Base-by-base conservation (phyloP, 2,797 vertebrate species). In the Sarcoramphus papa region DNA sequence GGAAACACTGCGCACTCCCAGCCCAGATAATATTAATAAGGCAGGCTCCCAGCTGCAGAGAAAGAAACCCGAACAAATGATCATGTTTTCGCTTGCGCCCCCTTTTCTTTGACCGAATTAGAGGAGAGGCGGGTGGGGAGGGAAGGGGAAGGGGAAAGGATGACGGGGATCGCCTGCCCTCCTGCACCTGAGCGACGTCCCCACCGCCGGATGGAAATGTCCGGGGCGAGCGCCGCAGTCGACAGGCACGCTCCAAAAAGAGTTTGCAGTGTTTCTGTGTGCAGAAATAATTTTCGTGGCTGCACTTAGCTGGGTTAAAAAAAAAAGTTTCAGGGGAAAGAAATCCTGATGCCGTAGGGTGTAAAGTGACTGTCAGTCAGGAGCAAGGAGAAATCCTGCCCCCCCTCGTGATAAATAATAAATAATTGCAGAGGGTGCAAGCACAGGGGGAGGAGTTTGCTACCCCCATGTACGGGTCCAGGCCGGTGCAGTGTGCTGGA, bases 21-120 rank as follows among this genome's bases (percentile, higher is more conserved):
- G 64, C 76, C 86, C 78, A 41, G 92, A 88, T 94, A 84, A 85
- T 89, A 85, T 93, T 97, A 97, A 97, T 93, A 97, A 91, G 80
- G 95, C 93, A 93, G 40, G 74, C 69, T 97, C 64, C 74, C 78
- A 62, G 51, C 35, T 65, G 59, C 92, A 93, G 72, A 89, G 89
- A 95, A 76, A 85, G 83, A 84, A 93, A 75, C 48, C 37, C 10
- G 37, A 85, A 70, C 86, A 97, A 95, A 90, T 63, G 67, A 33
- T 40, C 11, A 0, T 45, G 28, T 73, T 95, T 90, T 88, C 9
- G 9, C 73, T 86, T 92, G 90, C 89, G 69, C 76, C 88, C 91
- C 62, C 21, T 95, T 87, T 81, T 68, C 70, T 93, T 95, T 95
- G 88, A 84, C 82, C 6, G 0, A 95, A 92, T 94, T 92, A 95